Percentiles rank a stretch among this genome's conserved stretches.
Evolutionary conservation across 2,888 invertebrate genomes (phyloP).

Genomic region (Leucophenga montana): DNA sequence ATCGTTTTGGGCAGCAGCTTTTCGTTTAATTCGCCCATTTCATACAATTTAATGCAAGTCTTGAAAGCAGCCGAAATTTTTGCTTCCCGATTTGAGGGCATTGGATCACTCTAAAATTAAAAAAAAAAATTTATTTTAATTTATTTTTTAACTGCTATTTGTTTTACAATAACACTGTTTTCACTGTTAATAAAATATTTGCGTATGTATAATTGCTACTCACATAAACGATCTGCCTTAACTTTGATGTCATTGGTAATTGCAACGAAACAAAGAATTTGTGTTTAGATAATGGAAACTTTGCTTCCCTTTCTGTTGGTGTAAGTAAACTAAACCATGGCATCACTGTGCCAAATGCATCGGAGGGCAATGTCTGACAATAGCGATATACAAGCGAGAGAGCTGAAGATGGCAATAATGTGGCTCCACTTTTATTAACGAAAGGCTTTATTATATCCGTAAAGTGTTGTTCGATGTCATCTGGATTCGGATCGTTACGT

Average conservation of each 20-base stretch:
- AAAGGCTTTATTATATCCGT: conserved; percentile 68
- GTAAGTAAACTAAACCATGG: conserved; percentile 72
- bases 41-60: conserved; percentile 82
- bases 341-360: conserved; percentile 80
- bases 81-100: conserved; percentile 77
- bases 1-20: conserved; percentile 78
- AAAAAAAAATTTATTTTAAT: not conserved
- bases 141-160: not conserved
- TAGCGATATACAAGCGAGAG: conserved; percentile 82
- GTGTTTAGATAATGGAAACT: not conserved
- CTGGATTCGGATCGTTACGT: conserved; percentile 75
- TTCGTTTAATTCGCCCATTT: conserved; percentile 82
- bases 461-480: conserved; percentile 77
- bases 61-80: conserved; percentile 88
- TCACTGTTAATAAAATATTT: no score
- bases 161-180: no score
- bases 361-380: conserved; percentile 84
- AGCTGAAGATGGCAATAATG: conserved; percentile 39
- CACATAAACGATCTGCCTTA: conserved; percentile 82
- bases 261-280: conserved; percentile 74
- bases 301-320: not conserved
- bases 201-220: conserved; percentile 51
- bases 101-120: conserved; percentile 76
- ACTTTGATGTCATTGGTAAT: conserved; percentile 85
- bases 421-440: conserved; percentile 56